Conservation (phyloP, 2,888 invertebrate genomes). For the Gasteruption jaculator region DNA sequence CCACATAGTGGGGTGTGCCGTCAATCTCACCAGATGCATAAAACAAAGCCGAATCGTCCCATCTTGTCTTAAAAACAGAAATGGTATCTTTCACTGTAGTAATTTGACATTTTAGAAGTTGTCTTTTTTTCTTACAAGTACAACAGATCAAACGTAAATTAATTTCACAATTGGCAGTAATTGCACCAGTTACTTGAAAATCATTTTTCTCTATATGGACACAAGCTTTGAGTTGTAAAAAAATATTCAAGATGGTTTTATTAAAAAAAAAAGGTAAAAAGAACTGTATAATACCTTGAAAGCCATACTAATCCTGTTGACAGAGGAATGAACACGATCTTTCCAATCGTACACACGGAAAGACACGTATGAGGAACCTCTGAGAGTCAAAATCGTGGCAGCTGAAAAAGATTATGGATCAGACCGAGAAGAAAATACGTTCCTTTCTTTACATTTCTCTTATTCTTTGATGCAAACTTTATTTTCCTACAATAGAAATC, state of each 20-base stretch:
- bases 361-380: constrained; percentile 88
- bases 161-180: too few species aligned
- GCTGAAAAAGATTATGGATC: constrained; percentile 57
- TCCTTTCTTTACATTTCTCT: too few species aligned
- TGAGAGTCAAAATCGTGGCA: constrained; percentile 79
- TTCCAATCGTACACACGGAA: constrained; percentile 92
- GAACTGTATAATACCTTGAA: constrained; percentile 63
- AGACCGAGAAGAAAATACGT: too few species aligned
- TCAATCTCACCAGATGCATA: constrained; percentile 90
- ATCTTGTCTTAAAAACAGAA: constrained; percentile 64
- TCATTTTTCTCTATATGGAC: neutral
- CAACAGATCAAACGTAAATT: constrained; percentile 7
- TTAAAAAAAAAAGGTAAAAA: too few species aligned
- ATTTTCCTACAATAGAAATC: too few species aligned
- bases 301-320: constrained; percentile 80
- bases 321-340: constrained; percentile 82
- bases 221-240: too few species aligned
- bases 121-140: neutral
- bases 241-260: too few species aligned
- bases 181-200: too few species aligned
- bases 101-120: constrained; percentile 10
- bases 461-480: too few species aligned
- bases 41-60: constrained; percentile 87
- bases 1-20: constrained; percentile 84
- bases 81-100: constrained; percentile 1